Conservation (phyloP, 2,888 invertebrate species). For the Harpalus rufipes region DNA sequence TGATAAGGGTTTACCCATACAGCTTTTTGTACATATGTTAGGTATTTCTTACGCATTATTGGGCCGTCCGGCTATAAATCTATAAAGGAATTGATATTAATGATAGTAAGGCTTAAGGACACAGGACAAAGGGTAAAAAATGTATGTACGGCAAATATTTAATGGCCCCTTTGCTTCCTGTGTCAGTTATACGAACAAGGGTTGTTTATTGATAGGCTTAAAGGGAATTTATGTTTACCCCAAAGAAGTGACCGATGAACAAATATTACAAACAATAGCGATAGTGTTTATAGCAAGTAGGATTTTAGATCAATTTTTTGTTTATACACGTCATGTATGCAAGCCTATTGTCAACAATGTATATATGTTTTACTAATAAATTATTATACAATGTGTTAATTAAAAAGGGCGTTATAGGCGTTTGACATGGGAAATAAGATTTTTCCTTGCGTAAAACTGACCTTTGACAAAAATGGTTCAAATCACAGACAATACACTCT, state of each 20-base stretch:
- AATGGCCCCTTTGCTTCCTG: slow-evolving; percentile 28
- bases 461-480: too few relatives aligned
- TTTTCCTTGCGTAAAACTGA: too few relatives aligned
- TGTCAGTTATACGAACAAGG: slow-evolving; percentile 1
- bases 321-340: too few relatives aligned
- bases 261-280: not conserved
- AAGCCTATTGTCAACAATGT: too few relatives aligned
- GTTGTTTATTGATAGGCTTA: slow-evolving; percentile 8
- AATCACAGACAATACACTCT: too few relatives aligned
- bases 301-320: too few relatives aligned
- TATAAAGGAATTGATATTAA: slow-evolving; percentile 56
- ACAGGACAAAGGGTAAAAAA: slow-evolving; percentile 41
- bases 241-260: not conserved
- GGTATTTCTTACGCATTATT: not conserved
- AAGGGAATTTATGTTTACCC: slow-evolving; percentile 7
- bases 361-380: too few relatives aligned
- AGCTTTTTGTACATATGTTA: not conserved
- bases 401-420: too few relatives aligned
- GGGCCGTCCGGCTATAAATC: slow-evolving; percentile 27
- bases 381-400: too few relatives aligned
- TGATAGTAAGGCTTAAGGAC: slow-evolving; percentile 34
- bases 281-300: too few relatives aligned
- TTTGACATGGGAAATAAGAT: too few relatives aligned
- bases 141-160: slow-evolving; percentile 46
- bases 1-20: too few relatives aligned